Conservation (phyloP, 2,888 invertebrate species). For the Seladonia tumulorum region DNA sequence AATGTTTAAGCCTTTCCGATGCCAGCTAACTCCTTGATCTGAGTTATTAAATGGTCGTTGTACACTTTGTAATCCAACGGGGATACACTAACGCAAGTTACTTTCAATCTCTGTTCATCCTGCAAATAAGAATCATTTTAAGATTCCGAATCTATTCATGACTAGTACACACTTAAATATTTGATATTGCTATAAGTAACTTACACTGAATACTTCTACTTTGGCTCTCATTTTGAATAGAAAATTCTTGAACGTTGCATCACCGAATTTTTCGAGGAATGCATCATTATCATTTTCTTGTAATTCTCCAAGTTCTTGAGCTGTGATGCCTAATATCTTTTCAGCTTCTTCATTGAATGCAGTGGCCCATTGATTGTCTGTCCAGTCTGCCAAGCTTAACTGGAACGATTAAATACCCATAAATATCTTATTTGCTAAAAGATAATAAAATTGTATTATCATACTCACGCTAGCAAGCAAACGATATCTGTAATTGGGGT, state of each 20-base stretch:
- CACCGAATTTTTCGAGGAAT: slow-evolving; percentile 89
- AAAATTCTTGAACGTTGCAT: slow-evolving; percentile 91
- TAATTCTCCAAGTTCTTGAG: slow-evolving; percentile 92
- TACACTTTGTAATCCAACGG: slow-evolving; percentile 92
- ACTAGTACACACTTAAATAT: neutral
- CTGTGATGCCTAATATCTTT: slow-evolving; percentile 88
- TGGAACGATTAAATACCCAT: slow-evolving; percentile 78
- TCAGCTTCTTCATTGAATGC: slow-evolving; percentile 95
- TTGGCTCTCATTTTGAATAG: slow-evolving; percentile 94
- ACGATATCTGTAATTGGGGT: slow-evolving; percentile 94
- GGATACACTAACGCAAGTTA: slow-evolving; percentile 88
- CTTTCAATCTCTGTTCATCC: slow-evolving; percentile 93
- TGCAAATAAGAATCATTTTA: slow-evolving; percentile 81
- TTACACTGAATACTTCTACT: slow-evolving; percentile 96
- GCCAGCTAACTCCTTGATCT: slow-evolving; percentile 88
- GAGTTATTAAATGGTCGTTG: slow-evolving; percentile 89
- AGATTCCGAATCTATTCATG: neutral
- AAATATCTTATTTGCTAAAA: slow-evolving; percentile 8
- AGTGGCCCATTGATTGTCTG: slow-evolving; percentile 95
- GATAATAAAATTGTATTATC: neutral
- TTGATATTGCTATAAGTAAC: slow-evolving; percentile 76
- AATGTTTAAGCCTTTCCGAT: slow-evolving; percentile 81
- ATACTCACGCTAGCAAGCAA: slow-evolving; percentile 89
- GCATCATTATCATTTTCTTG: slow-evolving; percentile 88
- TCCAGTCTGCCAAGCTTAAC: slow-evolving; percentile 94